Evolutionary conservation across 2,113 vertebrate species (phyloP), one percentile per base, ranked within the genome.

Genomic region (Sterrhoptilus dennistouni): DNA sequence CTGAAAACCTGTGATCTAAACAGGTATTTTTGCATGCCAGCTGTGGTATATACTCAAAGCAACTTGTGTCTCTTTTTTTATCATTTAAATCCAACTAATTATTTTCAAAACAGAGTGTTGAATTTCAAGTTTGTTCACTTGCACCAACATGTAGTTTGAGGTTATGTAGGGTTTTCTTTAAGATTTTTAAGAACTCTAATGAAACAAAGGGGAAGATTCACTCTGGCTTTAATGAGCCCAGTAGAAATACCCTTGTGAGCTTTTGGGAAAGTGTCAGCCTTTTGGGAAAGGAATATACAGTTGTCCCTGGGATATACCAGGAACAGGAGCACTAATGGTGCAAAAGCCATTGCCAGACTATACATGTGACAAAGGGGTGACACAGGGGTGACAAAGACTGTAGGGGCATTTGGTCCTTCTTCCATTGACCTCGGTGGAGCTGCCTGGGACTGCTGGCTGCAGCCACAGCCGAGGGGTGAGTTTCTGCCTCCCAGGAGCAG

Each of bases 361-460:
- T n/a, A 63, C 1, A 1, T 10, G 11, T 57, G 24, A n/a, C 52
- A 35, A 59, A 25, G 56, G 14, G 56, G 14, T 35, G 56, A 12
- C 9, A 4, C 0, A 11, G 19, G 5, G 4, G 25, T 65, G 18
- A 69, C 74, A 71, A 42, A 53, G 38, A 42, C 11, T 13, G 9
- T 24, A 24, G 29, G 10, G 21, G 4, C 1, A 3, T 24, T 69
- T 36, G 5, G 5, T 64, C n/a, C 36, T 79, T 40, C 56, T 60
- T n/a, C 20, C 1, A 0, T 0, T 59, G 66, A 52, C 42, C 20
- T 54, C 0, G 0, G 7, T 35, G n/a, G 12, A 33, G 12, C 61
- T 68, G 61, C 23, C 6, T 0, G 3, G 42, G 3, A 29, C 20
- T 29, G 28, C 23, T 6, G 5, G 12, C 24, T 0, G 1, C 57